These are phyloP conservation scores for Clytia hemisphaerica DNA, from an alignment of 30 jellyfish, hydroid and myxozoan genomes.

Conservation along the genomic window DNA sequence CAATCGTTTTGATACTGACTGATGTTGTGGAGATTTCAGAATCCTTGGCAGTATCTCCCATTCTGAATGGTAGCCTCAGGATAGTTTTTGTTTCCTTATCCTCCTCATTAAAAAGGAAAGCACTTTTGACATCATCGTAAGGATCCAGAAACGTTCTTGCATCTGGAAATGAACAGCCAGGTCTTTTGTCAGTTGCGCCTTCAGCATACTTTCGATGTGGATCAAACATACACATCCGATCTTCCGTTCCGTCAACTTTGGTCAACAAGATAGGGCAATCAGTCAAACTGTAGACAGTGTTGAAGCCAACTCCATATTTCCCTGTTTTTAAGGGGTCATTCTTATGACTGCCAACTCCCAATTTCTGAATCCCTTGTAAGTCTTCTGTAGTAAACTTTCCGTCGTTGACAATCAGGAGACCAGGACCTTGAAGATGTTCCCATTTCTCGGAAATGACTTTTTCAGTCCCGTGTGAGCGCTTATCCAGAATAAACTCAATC, in stretches of 20 bases:
- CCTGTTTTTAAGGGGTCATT: constrained; percentile 63
- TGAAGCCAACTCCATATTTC: constrained; percentile 81
- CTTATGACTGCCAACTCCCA: constrained; percentile 64
- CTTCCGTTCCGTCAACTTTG: constrained; percentile 10
- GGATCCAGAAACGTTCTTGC: constrained; percentile 35
- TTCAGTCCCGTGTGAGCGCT: constrained; percentile 27
- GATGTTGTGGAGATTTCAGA: constrained; percentile 31
- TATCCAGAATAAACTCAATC: constrained; percentile 46
- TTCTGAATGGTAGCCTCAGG: constrained; percentile 62
- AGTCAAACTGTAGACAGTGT: constrained; percentile 65
- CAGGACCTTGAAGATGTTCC: constrained; percentile 79
- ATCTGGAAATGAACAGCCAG: constrained; percentile 55
- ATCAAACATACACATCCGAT: constrained; percentile 55
- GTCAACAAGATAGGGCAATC: constrained; percentile 63
- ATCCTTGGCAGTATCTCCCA: constrained; percentile 23
- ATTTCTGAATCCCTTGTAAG: constrained; percentile 49
- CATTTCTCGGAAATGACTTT: constrained; percentile 51
- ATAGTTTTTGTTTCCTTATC: constrained; percentile 34
- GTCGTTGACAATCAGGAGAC: constrained; percentile 51
- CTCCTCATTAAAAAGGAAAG: constrained; percentile 8
- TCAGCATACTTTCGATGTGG: constrained; percentile 49
- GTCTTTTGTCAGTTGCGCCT: constrained; percentile 43
- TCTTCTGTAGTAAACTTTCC: constrained; percentile 53
- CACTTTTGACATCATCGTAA: too few species aligned
- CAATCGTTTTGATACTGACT: constrained; percentile 12